Evolutionary conservation across 2,113 vertebrate genomes (phyloP).

Genomic region (Platycercus adscitus): DNA sequence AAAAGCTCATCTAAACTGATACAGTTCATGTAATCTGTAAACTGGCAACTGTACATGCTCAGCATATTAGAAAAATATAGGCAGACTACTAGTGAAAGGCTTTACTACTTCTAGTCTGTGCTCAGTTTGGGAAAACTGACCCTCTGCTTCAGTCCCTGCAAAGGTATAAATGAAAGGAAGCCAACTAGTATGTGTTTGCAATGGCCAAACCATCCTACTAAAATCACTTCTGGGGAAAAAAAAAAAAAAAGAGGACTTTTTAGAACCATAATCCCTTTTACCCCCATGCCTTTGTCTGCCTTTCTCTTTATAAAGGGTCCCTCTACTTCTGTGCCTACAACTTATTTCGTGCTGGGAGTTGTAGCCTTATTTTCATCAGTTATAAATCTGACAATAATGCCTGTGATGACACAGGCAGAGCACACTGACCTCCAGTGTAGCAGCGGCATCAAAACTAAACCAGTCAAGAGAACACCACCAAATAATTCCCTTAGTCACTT

Average conservation of each 20-base stretch:
- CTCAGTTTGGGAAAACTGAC: not conserved
- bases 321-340: not conserved
- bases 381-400: not conserved
- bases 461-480: not conserved
- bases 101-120: not conserved
- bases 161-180: not conserved
- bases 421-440: rapidly evolving
- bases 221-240: not conserved
- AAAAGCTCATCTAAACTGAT: conserved; percentile 15
- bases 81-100: conserved; percentile 23
- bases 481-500: not conserved
- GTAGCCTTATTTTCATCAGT: not conserved
- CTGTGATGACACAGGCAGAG: not conserved
- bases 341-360: not conserved
- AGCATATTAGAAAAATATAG: not conserved
- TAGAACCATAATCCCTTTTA: not conserved
- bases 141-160: not conserved
- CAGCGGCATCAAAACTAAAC: not conserved
- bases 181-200: not conserved
- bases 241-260: rapidly evolving
- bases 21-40: not conserved
- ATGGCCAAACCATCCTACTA: not conserved
- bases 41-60: not conserved
- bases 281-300: not conserved
- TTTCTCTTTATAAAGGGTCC: not conserved